phyloP scores from a whole-genome alignment of 2,888 invertebrate genomes.

The Amaurobius ferox region DNA sequence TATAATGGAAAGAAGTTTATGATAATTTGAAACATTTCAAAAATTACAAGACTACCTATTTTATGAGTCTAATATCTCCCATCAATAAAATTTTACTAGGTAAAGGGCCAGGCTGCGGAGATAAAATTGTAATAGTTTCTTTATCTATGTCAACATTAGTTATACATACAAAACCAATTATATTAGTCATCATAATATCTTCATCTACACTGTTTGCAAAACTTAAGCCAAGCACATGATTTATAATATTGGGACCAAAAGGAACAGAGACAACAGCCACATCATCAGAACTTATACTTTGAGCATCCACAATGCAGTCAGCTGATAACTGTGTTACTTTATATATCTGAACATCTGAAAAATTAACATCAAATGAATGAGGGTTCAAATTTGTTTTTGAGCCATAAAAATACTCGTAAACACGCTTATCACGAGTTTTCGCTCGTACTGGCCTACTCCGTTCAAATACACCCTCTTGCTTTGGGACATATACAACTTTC shows the following conservation, averaged over 20 bases:
- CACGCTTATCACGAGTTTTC: slow-evolving; percentile 87
- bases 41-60: too few species aligned
- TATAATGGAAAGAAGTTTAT: too few species aligned
- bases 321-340: slow-evolving; percentile 91
- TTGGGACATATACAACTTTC: slow-evolving; percentile 92
- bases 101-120: slow-evolving; percentile 94
- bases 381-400: slow-evolving; percentile 87
- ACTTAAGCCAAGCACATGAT: slow-evolving; percentile 93
- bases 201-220: slow-evolving; percentile 88
- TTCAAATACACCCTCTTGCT: slow-evolving; percentile 97
- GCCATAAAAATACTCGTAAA: slow-evolving; percentile 98
- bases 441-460: slow-evolving; percentile 84
- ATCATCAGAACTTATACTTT: slow-evolving; percentile 95
- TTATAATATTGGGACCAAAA: slow-evolving; percentile 84
- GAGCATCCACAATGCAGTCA: slow-evolving; percentile 96
- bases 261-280: slow-evolving; percentile 90
- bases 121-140: slow-evolving; percentile 90
- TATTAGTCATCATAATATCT: slow-evolving; percentile 90
- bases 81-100: slow-evolving; percentile 90
- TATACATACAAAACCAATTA: slow-evolving; percentile 94
- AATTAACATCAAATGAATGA: slow-evolving; percentile 95
- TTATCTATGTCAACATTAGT: slow-evolving; percentile 90
- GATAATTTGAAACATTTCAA: too few species aligned
- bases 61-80: slow-evolving; percentile 91
- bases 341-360: slow-evolving; percentile 90